These are phyloP conservation scores for Hirtodrosophila confusa DNA, from an alignment of 2,888 invertebrate species.

Conservation along the genomic window DNA sequence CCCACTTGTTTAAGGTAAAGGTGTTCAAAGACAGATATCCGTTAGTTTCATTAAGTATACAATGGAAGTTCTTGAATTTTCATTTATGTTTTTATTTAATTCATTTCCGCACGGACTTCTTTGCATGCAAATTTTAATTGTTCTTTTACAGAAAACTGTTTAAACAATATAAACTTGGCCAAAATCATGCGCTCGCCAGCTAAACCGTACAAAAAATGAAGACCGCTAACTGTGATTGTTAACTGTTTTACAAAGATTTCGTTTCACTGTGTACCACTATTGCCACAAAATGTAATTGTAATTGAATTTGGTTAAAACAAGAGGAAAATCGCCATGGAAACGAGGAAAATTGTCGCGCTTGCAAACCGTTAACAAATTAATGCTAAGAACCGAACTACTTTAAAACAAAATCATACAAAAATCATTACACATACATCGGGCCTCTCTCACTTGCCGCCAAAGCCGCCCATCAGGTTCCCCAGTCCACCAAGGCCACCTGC, in stretches of 20 bases:
- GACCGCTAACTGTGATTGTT: constrained; percentile 35
- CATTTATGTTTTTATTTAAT: constrained; percentile 41
- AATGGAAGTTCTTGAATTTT: background rate
- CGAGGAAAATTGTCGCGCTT: constrained; percentile 40
- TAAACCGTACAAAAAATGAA: constrained; percentile 44
- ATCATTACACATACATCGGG: constrained; percentile 36
- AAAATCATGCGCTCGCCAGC: constrained; percentile 10
- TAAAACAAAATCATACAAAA: constrained; percentile 66
- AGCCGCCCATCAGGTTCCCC: constrained; percentile 87
- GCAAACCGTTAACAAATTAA: constrained; percentile 56
- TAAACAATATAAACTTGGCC: constrained; percentile 45
- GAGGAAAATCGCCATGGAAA: constrained; percentile 26
- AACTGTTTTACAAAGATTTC: constrained; percentile 43
- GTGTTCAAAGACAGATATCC: no score
- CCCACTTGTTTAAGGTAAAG: no score
- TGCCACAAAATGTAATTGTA: constrained; percentile 26
- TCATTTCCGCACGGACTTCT: constrained; percentile 34
- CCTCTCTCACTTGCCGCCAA: constrained; percentile 82
- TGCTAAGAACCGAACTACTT: constrained; percentile 64
- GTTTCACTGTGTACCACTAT: constrained; percentile 23
- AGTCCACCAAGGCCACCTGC: constrained; percentile 87
- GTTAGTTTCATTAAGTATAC: no score
- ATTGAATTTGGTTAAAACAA: constrained; percentile 46
- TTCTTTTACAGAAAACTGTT: constrained; percentile 46
- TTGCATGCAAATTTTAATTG: constrained; percentile 43